Evolutionary conservation across 1,140 invertebrate species (phyloP).

Genomic region (Colletes gigas): DNA sequence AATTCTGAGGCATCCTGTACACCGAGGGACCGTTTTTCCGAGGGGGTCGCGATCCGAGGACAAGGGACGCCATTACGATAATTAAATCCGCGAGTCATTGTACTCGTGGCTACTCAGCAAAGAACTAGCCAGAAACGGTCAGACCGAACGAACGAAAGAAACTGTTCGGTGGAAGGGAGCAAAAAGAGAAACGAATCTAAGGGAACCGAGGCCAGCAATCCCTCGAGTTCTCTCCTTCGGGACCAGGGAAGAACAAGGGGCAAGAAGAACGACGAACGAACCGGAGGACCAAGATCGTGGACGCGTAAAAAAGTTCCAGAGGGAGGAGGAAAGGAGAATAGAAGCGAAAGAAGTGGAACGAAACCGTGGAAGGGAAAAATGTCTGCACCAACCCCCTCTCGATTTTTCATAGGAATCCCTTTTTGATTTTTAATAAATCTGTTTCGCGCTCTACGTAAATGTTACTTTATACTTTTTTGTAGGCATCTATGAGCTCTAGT

Average conservation of each 20-base stretch:
- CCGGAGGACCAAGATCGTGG: constrained; percentile 26
- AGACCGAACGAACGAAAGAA: constrained; percentile 10
- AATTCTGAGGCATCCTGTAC: too few species aligned
- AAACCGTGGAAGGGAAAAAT: constrained; percentile 1
- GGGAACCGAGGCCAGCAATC: constrained; percentile 4
- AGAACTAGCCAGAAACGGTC: constrained; percentile 38
- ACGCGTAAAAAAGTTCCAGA: constrained; percentile 21
- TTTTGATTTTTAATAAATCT: too few species aligned
- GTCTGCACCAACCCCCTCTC: too few species aligned
- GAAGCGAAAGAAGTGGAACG: constrained; percentile 30
- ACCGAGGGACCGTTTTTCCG: too few species aligned
- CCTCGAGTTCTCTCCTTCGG: constrained; percentile 40
- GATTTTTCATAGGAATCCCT: too few species aligned
- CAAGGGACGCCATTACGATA: constrained; percentile 30
- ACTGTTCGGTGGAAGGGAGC: not conserved
- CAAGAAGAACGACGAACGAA: constrained; percentile 34
- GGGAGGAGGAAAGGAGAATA: constrained; percentile 3
- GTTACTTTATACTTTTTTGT: too few species aligned
- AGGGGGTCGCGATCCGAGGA: too few species aligned
- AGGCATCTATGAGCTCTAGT: too few species aligned
- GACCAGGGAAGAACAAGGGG: constrained; percentile 24
- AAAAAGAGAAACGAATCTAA: constrained; percentile 19
- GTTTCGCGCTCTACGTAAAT: too few species aligned
- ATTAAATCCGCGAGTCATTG: constrained; percentile 52
- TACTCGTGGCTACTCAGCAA: constrained; percentile 11